Evolutionary conservation across 2,797 vertebrate genomes (phyloP), one percentile per base, ranked within the genome.

Genomic region (Urosaurus nigricauda): DNA sequence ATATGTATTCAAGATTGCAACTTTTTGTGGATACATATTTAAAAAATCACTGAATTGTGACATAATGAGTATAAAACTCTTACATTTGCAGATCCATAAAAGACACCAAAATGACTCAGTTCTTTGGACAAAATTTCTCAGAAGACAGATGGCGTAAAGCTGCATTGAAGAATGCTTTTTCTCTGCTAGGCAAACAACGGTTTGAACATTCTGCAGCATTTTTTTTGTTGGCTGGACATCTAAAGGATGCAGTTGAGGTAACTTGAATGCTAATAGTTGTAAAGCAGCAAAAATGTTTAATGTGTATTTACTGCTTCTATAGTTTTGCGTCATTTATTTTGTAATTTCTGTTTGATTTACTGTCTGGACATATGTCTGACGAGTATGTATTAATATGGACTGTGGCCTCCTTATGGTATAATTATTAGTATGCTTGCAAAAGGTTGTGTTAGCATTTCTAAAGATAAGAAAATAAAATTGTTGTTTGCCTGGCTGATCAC

Each of bases 161-260:
- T 65, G 99, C 99, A 14, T 92, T 99, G 95, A 99, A 99, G 95
- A 99, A 99, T 95, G 99, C 99, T 4, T 99, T 99, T 96, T 98
- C 99, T 93, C 97, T 99, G 90, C 95, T 99, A 93, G 99, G 99
- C 89, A 99, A 99, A 95, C 99, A 99, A 92, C 98, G 99, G 80
- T 99, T 99, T 97, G 98, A 99, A 93, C 99, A 99, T 96, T 98
- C 98, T 58, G 98, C 98, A 84, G 98, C 99, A 79, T 99, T 99
- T 97, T 99, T 99, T 95, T 97, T 99, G 91, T 96, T 99, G 78
- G 99, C 98, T 9, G 99, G 98, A 90, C 99, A 99, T 90, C 97
- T 99, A 40, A 99, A 98, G 96, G 99, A 99, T 96, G 99, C 99
- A 73, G 97, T 99, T 87, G 99, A 99, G 98, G 99, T 98, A 98